Evolutionary conservation across 2,888 invertebrate genomes (phyloP).

Genomic region (Venustoraphidia nigricollis): DNA sequence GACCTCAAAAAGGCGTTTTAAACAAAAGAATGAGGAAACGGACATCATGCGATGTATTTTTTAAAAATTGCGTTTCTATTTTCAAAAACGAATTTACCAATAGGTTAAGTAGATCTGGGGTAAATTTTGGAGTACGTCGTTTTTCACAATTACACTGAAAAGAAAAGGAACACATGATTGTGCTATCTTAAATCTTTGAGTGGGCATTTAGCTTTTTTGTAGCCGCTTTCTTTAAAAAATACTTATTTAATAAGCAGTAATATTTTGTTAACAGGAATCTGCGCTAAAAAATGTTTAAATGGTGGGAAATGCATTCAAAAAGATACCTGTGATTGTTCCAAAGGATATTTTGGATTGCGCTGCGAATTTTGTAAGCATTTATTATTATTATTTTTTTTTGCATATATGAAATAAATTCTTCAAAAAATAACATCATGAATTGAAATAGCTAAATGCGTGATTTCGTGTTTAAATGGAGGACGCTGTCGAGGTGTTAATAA

Average conservation of each 20-base stretch:
- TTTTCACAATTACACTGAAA: too few relatives aligned
- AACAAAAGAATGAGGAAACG: too few relatives aligned
- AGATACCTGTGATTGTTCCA: slow-evolving; percentile 82
- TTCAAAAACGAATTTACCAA: background rate
- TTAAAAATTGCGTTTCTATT: too few relatives aligned
- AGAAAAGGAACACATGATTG: too few relatives aligned
- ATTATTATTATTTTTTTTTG: background rate
- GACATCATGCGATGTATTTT: too few relatives aligned
- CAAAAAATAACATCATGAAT: background rate
- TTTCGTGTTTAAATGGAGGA: slow-evolving; percentile 83
- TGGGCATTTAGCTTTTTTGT: background rate
- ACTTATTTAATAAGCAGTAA: slow-evolving; percentile 1
- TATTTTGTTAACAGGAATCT: slow-evolving; percentile 54
- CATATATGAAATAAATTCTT: slow-evolving; percentile 2
- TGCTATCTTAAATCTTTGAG: slow-evolving; percentile 1
- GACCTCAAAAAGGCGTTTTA: too few relatives aligned
- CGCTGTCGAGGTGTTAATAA: slow-evolving; percentile 79
- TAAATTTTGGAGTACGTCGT: background rate
- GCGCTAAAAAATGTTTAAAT: slow-evolving; percentile 79
- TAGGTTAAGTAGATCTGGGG: background rate
- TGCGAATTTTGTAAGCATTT: slow-evolving; percentile 78
- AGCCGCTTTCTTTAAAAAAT: background rate
- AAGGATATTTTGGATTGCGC: slow-evolving; percentile 76
- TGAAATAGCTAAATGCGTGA: slow-evolving; percentile 32
- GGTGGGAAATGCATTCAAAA: slow-evolving; percentile 91